These are phyloP conservation scores for Prunella himalayana DNA, from an alignment of 2,113 vertebrate species.

Conservation along the genomic window DNA sequence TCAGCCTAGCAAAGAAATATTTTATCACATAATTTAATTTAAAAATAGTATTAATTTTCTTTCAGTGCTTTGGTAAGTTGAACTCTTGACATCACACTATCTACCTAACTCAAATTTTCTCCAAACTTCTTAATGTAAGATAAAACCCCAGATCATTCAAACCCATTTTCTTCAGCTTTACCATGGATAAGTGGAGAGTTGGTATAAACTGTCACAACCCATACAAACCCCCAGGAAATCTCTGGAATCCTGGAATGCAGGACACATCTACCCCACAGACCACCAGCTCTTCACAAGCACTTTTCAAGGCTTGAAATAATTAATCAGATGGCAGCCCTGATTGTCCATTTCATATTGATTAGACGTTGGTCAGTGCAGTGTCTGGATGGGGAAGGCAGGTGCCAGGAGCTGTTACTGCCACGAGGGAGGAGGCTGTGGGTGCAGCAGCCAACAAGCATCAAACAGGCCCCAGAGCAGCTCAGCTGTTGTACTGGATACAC, in stretches of 20 bases:
- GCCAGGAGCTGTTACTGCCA: constrained; percentile 9
- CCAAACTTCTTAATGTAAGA: neutral
- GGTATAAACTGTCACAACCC: neutral
- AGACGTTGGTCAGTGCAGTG: neutral
- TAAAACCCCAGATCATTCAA: neutral
- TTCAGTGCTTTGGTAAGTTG: neutral
- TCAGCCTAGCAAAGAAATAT: neutral
- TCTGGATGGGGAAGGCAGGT: constrained; percentile 4
- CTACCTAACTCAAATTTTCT: neutral
- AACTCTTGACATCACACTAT: neutral
- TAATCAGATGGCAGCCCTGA: neutral
- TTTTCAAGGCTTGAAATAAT: neutral
- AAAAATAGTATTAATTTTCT: neutral
- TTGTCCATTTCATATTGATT: constrained; percentile 6
- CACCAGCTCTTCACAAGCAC: neutral
- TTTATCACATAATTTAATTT: neutral
- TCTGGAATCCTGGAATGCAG: neutral
- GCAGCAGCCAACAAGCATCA: neutral
- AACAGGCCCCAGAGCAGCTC: constrained; percentile 21
- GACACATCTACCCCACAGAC: fast-evolving
- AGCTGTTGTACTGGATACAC: neutral
- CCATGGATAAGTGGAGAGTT: neutral
- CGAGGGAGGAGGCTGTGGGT: neutral
- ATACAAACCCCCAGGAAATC: neutral
- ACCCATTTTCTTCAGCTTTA: neutral